Evolutionary conservation across 2,113 vertebrate species (phyloP).

Genomic region (Vicugna pacos): DNA sequence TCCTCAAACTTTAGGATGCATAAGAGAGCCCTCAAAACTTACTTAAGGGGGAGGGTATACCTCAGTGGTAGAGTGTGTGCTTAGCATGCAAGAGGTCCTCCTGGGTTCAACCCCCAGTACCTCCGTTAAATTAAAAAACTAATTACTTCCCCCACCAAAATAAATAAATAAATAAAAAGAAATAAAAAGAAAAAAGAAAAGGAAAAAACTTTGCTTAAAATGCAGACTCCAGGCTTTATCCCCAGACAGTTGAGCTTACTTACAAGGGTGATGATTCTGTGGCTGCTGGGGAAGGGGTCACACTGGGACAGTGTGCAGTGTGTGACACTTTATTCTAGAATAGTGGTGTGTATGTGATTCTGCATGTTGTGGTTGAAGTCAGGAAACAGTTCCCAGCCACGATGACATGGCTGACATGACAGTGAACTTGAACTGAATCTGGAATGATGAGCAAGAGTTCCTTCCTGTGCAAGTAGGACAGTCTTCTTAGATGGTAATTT

Average conservation of each 20-base stretch:
- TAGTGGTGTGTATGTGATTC: not conserved
- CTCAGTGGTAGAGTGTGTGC: no score
- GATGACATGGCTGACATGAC: not conserved
- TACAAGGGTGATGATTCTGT: not conserved
- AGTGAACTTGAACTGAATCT: not conserved
- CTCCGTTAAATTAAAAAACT: no score
- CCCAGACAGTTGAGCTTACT: not conserved
- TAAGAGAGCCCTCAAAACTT: not conserved
- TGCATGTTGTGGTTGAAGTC: not conserved
- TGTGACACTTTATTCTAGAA: not conserved
- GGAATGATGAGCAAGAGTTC: not conserved
- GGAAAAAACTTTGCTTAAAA: not conserved
- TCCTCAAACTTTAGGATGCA: not conserved
- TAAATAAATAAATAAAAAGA: no score
- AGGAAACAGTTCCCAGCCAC: not conserved
- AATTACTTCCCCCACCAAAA: no score
- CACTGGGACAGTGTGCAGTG: not conserved
- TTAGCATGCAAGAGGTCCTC: no score
- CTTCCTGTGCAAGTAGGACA: not conserved
- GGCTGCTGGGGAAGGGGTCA: not conserved
- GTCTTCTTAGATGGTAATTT: not conserved
- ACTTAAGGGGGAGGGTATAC: not conserved
- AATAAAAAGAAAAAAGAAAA: no score
- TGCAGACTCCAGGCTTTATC: not conserved
- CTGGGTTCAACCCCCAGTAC: no score